These are phyloP conservation scores for Otolemur crassicaudatus DNA, from an alignment of 2,797 vertebrate genomes.

Conservation along the genomic window DNA sequence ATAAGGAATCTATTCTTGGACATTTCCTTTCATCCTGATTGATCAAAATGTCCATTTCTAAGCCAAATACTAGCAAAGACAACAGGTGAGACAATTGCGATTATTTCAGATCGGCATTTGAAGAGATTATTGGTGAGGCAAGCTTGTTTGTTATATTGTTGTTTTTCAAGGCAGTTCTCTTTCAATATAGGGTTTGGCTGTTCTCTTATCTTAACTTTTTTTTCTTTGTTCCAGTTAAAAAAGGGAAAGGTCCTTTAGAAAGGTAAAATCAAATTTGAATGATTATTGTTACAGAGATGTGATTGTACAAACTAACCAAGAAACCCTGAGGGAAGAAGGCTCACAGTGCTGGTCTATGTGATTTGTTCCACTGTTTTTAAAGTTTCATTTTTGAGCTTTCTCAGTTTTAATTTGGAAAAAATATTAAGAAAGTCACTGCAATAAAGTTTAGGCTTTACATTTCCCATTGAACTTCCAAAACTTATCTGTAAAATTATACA, in stretches of 20 bases:
- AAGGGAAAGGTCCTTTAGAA: not conserved
- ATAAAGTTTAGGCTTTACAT: not conserved
- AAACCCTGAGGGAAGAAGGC: not conserved
- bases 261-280: not conserved
- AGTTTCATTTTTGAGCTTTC: not conserved
- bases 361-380: not conserved
- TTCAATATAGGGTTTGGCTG: not conserved
- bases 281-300: not conserved
- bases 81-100: not conserved
- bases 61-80: not conserved
- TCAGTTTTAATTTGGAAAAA: conserved; percentile 9
- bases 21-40: not conserved
- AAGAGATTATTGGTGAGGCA: not conserved
- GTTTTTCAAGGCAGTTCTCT: not conserved
- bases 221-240: not conserved
- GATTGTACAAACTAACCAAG: not conserved
- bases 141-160: not conserved
- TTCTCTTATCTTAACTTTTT: not conserved
- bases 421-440: not conserved
- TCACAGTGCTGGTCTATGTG: not conserved
- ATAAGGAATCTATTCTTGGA: not conserved
- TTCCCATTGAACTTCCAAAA: not conserved
- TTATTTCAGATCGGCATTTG: not conserved
- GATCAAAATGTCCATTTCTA: not conserved
- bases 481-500: not conserved